Evolutionary conservation across 1,140 invertebrate genomes (phyloP).

Genomic region (Octopus bimaculoides): DNA sequence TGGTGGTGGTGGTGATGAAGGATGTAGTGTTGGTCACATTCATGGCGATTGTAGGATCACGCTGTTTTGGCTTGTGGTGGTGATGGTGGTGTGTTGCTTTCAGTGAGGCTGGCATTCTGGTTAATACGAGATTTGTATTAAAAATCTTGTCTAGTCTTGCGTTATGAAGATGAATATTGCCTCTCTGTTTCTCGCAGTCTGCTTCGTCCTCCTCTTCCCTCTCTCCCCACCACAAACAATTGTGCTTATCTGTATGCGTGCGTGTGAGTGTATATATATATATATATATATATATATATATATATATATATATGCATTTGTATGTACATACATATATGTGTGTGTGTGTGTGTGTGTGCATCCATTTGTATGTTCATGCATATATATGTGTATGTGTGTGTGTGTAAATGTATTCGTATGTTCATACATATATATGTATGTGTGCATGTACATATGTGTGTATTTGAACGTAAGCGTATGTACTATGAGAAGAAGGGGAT

Average conservation of each 20-base stretch:
- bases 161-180: too few relatives aligned
- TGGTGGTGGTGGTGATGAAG: too few relatives aligned
- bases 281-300: neutral
- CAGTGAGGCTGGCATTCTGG: too few relatives aligned
- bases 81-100: too few relatives aligned
- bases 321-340: neutral
- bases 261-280: conserved; percentile 14
- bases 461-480: neutral
- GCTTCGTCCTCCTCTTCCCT: too few relatives aligned
- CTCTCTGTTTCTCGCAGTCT: too few relatives aligned
- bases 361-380: neutral
- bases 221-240: neutral
- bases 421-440: neutral
- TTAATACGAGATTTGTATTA: too few relatives aligned
- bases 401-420: neutral
- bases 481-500: too few relatives aligned
- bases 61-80: too few relatives aligned
- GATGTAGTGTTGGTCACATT: too few relatives aligned
- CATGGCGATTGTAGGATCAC: too few relatives aligned
- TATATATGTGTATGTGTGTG: neutral
- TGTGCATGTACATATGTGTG: conserved; percentile 7
- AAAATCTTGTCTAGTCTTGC: too few relatives aligned
- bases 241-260: conserved; percentile 12
- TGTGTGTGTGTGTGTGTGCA: conserved; percentile 13
- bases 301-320: neutral